Evolutionary conservation across 2,888 invertebrate genomes (phyloP).

Genomic region (Lasioglossum lativentre): DNA sequence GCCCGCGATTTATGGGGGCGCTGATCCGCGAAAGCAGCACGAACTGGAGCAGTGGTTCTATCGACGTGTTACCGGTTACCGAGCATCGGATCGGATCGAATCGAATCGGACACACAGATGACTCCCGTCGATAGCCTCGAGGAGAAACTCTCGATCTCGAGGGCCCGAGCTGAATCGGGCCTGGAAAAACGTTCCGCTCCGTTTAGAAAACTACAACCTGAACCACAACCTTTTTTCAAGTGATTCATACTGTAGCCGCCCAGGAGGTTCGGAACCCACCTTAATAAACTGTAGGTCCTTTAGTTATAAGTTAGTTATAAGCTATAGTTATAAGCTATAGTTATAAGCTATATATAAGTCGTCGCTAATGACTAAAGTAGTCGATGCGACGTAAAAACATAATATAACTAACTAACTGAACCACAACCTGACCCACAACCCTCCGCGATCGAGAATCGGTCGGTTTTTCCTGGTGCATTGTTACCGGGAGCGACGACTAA

Average conservation of each 20-base stretch:
- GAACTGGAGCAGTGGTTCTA: neutral
- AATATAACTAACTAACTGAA: too few relatives aligned
- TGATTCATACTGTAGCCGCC: too few relatives aligned
- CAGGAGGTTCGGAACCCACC: too few relatives aligned
- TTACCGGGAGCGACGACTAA: constrained; percentile 37
- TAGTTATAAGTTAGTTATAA: too few relatives aligned
- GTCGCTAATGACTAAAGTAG: too few relatives aligned
- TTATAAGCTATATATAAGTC: too few relatives aligned
- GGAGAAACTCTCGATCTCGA: neutral
- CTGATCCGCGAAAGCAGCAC: neutral
- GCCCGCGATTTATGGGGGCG: neutral
- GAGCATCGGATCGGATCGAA: neutral
- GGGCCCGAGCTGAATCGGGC: neutral
- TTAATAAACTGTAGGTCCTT: too few relatives aligned
- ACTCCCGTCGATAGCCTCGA: neutral
- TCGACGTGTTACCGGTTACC: neutral
- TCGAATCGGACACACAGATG: neutral
- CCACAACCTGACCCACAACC: neutral
- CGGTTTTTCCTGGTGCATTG: constrained; percentile 43
- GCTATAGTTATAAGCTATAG: too few relatives aligned
- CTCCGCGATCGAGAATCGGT: neutral
- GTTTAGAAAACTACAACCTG: neutral
- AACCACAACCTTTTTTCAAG: neutral
- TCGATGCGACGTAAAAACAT: too few relatives aligned
- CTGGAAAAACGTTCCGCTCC: neutral